Percentiles rank a stretch among this genome's conserved stretches.
These are phyloP conservation scores for Stomatorhinus walkeri DNA, from an alignment of 2,797 vertebrate genomes.

Conservation along the genomic window DNA sequence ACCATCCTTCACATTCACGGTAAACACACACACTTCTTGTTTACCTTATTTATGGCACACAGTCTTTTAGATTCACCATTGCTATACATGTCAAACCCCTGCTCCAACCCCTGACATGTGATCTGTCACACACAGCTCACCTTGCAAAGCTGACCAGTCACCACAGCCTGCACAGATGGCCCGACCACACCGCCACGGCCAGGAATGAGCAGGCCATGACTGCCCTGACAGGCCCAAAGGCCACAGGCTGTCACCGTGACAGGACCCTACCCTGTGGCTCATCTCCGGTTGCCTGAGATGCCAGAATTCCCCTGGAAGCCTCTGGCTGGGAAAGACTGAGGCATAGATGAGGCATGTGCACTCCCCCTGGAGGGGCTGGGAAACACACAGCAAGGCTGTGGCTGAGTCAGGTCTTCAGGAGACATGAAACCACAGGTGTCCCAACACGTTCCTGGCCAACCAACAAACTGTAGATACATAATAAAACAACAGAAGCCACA, in stretches of 20 bases:
- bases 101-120: background rate
- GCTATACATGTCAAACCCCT: background rate
- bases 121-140: background rate
- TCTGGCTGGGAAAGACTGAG: background rate
- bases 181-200: background rate
- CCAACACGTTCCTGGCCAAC: background rate
- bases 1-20: background rate
- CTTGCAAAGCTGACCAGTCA: background rate
- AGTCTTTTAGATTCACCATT: background rate
- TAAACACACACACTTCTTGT: background rate
- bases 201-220: slow-evolving; percentile 28
- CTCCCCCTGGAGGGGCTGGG: background rate
- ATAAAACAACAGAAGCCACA: background rate
- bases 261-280: background rate
- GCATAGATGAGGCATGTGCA: background rate
- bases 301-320: slow-evolving; percentile 35
- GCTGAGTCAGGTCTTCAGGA: background rate
- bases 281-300: slow-evolving; percentile 30
- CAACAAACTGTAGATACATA: background rate
- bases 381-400: background rate
- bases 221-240: background rate
- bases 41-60: background rate
- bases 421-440: background rate
- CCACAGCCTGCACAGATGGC: background rate
- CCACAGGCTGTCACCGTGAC: slow-evolving; percentile 10